Evolutionary conservation across 2,888 invertebrate species (phyloP), one percentile per base, ranked within the genome.

Genomic region (Drosophila anceps): DNA sequence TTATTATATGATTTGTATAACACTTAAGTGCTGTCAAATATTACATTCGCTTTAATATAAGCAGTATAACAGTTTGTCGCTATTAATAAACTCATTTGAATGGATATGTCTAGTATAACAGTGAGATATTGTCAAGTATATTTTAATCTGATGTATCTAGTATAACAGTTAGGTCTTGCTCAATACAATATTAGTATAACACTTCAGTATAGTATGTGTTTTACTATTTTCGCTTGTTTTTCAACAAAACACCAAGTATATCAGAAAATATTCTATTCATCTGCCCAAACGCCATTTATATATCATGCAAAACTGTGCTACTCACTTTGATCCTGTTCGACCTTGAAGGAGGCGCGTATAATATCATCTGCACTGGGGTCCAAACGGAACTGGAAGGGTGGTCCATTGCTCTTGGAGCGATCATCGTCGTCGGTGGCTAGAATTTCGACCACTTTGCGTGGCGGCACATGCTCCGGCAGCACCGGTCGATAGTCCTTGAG

Each of bases 291-390:
- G 39, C 9, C 4, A 18, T 10, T 9, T 12, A 2, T 13, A n/a
- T 27, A 5, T 15, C 2, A 27, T 8, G 13, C 3, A 31, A 48
- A 35, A 18, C 12, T 44, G 5, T 77, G 41, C 7, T 78, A 94
- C 96, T 95, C 93, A 97, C 97, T 98, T 93, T 97, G 98, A 94
- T 98, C 98, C 94, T 98, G 98, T 93, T 98, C 98, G 61, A 99
- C 98, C 94, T 97, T 98, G 93, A 99, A 98, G 31, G 98, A 98
- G 39, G 98, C 97, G 90, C 97, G 95, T 76, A 98, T 98, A 76
- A 98, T 96, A 92, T 98, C 98, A 92, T 98, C 97, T 5, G 98
- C 98, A 82, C 97, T 97, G 43, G 98, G 98, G 91, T 98, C 98
- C 94, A 98, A 94, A 84, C 97, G 94, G 93, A 99, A 97, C 88